These are phyloP conservation scores for Neocloeon triangulifer DNA, from an alignment of 1,140 invertebrate species.

Conservation along the genomic window DNA sequence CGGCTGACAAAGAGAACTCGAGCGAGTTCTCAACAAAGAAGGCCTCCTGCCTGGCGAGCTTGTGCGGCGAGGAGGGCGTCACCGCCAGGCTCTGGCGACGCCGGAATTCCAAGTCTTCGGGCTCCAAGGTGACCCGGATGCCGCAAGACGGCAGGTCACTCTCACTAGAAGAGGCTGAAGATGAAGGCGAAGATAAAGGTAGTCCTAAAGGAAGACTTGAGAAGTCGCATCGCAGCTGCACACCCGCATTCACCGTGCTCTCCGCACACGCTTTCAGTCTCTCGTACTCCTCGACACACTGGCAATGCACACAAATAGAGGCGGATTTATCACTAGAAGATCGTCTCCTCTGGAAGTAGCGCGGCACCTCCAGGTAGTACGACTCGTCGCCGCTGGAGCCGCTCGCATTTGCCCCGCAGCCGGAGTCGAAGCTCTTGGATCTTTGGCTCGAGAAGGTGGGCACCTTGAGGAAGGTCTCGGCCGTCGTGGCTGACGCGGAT, in stretches of 20 bases:
- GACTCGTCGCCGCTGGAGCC: conserved; percentile 32
- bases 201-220: too few relatives aligned
- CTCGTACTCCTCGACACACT: conserved; percentile 25
- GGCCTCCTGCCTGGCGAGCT: conserved; percentile 53
- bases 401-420: conserved; percentile 18
- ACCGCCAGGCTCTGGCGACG: conserved; percentile 14
- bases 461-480: conserved; percentile 9
- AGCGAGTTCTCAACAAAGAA: conserved; percentile 39
- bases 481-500: conserved; percentile 31
- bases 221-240: too few relatives aligned
- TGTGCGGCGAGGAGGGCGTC: conserved; percentile 27
- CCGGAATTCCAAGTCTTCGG: conserved; percentile 18
- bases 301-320: conserved; percentile 35
- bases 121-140: conserved; percentile 44
- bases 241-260: conserved; percentile 13
- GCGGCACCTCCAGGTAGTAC: conserved; percentile 38
- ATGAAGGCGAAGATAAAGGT: too few relatives aligned
- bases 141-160: conserved; percentile 16
- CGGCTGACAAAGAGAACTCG: conserved; percentile 37
- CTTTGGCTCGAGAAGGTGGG: conserved; percentile 26
- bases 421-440: conserved; percentile 56
- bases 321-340: conserved; percentile 34
- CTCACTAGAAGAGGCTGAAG: background rate
- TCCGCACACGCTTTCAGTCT: conserved; percentile 8
- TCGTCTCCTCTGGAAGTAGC: conserved; percentile 32